phyloP scores from a whole-genome alignment of 2,888 invertebrate genomes.

The Torymus texanus region DNA sequence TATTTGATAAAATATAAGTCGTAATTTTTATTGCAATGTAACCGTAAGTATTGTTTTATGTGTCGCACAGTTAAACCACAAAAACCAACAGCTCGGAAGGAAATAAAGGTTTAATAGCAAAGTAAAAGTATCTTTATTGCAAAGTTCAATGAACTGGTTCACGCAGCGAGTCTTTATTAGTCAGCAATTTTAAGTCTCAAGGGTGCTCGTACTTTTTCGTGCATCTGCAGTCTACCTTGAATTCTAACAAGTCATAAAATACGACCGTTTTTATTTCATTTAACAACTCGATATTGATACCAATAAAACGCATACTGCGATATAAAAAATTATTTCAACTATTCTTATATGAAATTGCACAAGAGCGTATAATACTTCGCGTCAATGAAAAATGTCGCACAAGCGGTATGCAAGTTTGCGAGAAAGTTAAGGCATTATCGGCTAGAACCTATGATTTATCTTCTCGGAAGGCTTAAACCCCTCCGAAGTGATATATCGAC shows the following conservation, averaged over 20 bases:
- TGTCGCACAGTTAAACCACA: not conserved
- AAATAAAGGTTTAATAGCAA: slow-evolving; percentile 21
- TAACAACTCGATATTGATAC: no score
- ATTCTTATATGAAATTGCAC: not conserved
- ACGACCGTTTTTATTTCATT: no score
- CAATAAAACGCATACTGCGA: no score
- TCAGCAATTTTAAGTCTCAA: slow-evolving; percentile 16
- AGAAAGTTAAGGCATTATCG: not conserved
- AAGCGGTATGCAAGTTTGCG: not conserved
- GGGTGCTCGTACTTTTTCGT: no score
- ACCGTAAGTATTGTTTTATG: slow-evolving; percentile 8
- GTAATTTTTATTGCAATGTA: no score
- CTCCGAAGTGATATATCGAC: slow-evolving; percentile 21
- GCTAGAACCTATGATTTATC: slow-evolving; percentile 10
- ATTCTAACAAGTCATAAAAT: no score
- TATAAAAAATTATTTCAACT: no score
- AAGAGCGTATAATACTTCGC: no score
- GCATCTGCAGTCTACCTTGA: not conserved
- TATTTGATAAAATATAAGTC: no score
- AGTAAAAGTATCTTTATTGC: not conserved
- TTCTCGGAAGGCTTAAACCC: not conserved
- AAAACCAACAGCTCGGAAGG: slow-evolving; percentile 4
- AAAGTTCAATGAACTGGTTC: slow-evolving; percentile 16
- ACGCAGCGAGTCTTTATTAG: slow-evolving; percentile 2
- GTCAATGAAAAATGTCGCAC: no score